Evolutionary conservation across 2,113 vertebrate species (phyloP), one percentile per base, ranked within the genome.

Genomic region (Neolamprologus brichardi): DNA sequence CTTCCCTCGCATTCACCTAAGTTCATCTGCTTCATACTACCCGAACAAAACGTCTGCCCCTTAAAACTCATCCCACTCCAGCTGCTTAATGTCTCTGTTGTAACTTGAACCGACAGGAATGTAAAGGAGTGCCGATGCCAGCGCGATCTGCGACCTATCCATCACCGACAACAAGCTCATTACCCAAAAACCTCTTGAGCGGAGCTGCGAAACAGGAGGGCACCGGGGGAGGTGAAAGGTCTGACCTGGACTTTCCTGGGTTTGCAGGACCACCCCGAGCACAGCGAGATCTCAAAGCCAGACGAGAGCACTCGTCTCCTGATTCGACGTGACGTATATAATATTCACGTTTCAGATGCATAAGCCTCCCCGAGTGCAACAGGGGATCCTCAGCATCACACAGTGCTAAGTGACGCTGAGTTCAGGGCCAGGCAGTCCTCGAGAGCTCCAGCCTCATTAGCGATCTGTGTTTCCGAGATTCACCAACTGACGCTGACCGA

Each of bases 91-190:
- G 64, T 94, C 89, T 81, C 75, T 9, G 18, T 88, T 89, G 95
- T 93, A 95, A 96, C 53, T 17, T 49, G 90, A 95, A 86, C 88
- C 79, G 2, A 51, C 53, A 83, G 90, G 94, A 94, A 95, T 95
- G 93, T 49, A 83, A 75, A 28, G 84, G 90, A 77, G 80, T 13
- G 89, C 37, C 83, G 34, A 56, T 11, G 83, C 90, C 72, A 87
- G 60, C 62, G 13, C 11, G 88, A 94, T 83, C 91, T 91, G 87
- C 18, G 44, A 82, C 83, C 67, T 39, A 39, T 95, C 94, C 89
- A 89, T 95, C 93, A 93, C 90, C 88, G 18, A 79, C 88, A 88
- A 91, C 92, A 90, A 88, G 89, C 93, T 95, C 93, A 93, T 95
- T 94, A 96, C 87, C 82, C 23, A 2, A 34, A 88, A 90, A 86